phyloP scores from a whole-genome alignment of 2,888 invertebrate species.

The Polydrusus cervinus region DNA sequence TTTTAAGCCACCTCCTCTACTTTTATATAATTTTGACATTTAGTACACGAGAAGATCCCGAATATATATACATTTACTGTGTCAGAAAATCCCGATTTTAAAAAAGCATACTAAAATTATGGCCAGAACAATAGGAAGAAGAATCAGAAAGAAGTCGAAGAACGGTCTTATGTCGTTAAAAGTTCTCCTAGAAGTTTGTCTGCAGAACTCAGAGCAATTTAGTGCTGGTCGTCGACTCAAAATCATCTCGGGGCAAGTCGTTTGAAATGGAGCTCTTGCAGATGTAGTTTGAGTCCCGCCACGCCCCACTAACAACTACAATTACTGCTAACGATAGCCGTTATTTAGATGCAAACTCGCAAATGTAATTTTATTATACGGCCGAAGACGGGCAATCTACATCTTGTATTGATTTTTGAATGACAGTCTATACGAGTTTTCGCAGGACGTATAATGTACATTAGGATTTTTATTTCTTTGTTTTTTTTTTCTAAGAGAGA shows the following conservation, averaged over 20 bases:
- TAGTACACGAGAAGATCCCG: too few species aligned
- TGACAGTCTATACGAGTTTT: slow-evolving; percentile 5
- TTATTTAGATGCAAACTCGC: slow-evolving; percentile 37
- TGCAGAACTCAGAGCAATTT: slow-evolving; percentile 2
- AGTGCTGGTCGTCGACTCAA: not conserved
- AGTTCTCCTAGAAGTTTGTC: too few species aligned
- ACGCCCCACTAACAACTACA: slow-evolving; percentile 47
- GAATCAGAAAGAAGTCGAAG: too few species aligned
- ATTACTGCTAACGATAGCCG: slow-evolving; percentile 41
- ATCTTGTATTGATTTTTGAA: slow-evolving; percentile 34
- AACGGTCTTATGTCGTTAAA: too few species aligned
- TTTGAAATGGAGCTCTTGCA: slow-evolving; percentile 27
- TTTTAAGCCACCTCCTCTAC: too few species aligned
- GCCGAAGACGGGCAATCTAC: slow-evolving; percentile 11
- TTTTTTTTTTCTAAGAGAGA: too few species aligned
- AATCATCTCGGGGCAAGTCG: slow-evolving; percentile 18
- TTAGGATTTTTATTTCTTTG: not conserved
- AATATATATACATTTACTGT: too few species aligned
- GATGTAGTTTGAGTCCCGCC: slow-evolving; percentile 43
- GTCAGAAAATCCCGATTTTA: too few species aligned
- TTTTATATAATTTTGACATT: too few species aligned
- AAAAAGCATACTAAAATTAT: too few species aligned
- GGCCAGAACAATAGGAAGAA: too few species aligned
- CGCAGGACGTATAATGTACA: not conserved
- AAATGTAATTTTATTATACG: slow-evolving; percentile 38